These are phyloP conservation scores for Orussus abietinus DNA, from an alignment of 1,140 invertebrate genomes.

Conservation along the genomic window DNA sequence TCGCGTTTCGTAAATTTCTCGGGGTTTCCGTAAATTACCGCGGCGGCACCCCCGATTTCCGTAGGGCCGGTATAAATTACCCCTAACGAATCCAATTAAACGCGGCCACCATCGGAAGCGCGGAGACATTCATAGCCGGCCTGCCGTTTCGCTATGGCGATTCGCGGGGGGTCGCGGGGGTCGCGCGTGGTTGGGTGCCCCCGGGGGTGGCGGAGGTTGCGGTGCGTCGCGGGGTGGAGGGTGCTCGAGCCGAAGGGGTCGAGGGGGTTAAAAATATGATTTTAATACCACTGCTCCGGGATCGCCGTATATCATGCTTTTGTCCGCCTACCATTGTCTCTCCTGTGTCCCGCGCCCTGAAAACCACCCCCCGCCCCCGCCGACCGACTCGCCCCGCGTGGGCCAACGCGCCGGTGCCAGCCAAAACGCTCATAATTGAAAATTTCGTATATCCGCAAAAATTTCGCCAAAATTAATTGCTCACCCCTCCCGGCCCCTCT, in stretches of 20 bases:
- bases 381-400: slow-evolving; percentile 1
- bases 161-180: slow-evolving; percentile 4
- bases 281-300: slow-evolving; percentile 46
- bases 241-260: slow-evolving; percentile 18
- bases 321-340: slow-evolving; percentile 51
- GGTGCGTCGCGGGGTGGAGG: slow-evolving; percentile 9
- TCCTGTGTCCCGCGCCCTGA: slow-evolving; percentile 28
- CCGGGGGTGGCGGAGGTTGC: slow-evolving; percentile 6
- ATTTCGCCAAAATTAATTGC: slow-evolving; percentile 1
- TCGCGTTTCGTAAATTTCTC: too few species aligned
- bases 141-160: slow-evolving; percentile 12
- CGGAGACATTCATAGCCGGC: too few species aligned
- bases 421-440: slow-evolving; percentile 29
- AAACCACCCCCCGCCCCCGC: slow-evolving; percentile 17
- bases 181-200: not conserved
- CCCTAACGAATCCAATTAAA: slow-evolving; percentile 39
- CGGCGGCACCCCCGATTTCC: too few species aligned
- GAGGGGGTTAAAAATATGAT: slow-evolving; percentile 50
- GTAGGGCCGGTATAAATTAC: slow-evolving; percentile 28
- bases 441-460: slow-evolving; percentile 15
- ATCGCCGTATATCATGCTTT: slow-evolving; percentile 49
- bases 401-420: slow-evolving; percentile 5
- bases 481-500: not conserved
- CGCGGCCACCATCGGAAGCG: slow-evolving; percentile 17
- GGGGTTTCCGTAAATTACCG: too few species aligned